Evolutionary conservation across 1,140 invertebrate genomes (phyloP).

Genomic region (Zophobas atratus): DNA sequence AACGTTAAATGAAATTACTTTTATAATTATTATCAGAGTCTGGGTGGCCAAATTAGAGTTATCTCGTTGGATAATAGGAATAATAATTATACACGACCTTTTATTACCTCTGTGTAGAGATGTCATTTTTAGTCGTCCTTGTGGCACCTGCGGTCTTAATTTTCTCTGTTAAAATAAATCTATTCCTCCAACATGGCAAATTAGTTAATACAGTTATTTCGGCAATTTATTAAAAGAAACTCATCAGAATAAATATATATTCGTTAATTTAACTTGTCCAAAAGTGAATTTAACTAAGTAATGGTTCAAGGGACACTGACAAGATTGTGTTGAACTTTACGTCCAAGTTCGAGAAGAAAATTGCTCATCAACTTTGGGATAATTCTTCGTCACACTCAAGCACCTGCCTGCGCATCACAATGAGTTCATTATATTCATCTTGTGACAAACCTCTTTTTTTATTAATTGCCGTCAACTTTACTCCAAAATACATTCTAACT

Average conservation of each 20-base stretch:
- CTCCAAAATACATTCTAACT: background rate
- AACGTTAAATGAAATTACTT: conserved; percentile 19
- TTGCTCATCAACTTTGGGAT: conserved; percentile 48
- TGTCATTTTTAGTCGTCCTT: background rate
- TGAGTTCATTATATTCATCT: conserved; percentile 46
- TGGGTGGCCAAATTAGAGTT: conserved; percentile 14
- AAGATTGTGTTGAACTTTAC: conserved; percentile 42
- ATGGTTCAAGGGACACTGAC: conserved; percentile 34
- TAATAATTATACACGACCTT: conserved; percentile 22
- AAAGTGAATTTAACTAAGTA: conserved; percentile 43
- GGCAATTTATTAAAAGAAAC: conserved; percentile 34
- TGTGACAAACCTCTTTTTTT: conserved; percentile 32
- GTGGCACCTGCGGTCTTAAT: background rate
- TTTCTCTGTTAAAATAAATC: background rate
- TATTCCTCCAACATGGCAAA: background rate
- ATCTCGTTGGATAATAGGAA: conserved; percentile 19
- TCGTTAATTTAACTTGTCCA: conserved; percentile 42
- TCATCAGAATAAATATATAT: conserved; percentile 22
- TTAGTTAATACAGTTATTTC: conserved; percentile 6
- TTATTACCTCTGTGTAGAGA: conserved; percentile 7
- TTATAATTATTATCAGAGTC: conserved; percentile 23
- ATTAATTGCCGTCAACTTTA: conserved; percentile 12
- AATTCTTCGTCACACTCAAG: conserved; percentile 45
- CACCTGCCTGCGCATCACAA: conserved; percentile 46
- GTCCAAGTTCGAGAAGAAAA: conserved; percentile 43